These are phyloP conservation scores for Rosalia funebris DNA, from an alignment of 2,888 invertebrate species.

Conservation along the genomic window DNA sequence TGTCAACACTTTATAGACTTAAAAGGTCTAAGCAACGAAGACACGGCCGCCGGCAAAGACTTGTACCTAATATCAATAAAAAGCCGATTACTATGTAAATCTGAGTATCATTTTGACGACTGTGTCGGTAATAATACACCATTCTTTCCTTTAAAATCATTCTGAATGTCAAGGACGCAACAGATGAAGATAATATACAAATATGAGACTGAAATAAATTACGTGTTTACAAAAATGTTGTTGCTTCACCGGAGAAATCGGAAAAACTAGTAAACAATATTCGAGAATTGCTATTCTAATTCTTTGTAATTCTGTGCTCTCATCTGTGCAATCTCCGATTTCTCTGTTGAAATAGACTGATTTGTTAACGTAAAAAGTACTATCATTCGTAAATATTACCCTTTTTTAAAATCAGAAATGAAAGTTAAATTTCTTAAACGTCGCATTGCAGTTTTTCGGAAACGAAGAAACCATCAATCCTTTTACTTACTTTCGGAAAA, in stretches of 20 bases:
- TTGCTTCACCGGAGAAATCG: not conserved
- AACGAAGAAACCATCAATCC: not conserved
- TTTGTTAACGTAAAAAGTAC: not conserved
- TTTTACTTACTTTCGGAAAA: not conserved
- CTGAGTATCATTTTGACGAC: not conserved
- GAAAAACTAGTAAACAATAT: not conserved
- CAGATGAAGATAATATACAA: not conserved
- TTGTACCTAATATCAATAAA: constrained; percentile 12
- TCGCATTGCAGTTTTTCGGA: not conserved
- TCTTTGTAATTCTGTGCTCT: not conserved
- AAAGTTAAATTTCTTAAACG: not conserved
- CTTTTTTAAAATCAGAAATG: not conserved
- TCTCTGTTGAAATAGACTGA: not conserved
- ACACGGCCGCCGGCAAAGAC: not conserved
- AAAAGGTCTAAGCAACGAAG: not conserved
- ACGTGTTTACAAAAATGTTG: not conserved
- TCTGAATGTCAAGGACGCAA: constrained; percentile 20
- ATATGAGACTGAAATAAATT: not conserved
- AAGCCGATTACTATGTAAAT: constrained; percentile 22
- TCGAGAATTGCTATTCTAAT: not conserved
- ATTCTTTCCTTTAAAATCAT: not conserved
- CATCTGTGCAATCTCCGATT: not conserved
- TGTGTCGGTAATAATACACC: not conserved
- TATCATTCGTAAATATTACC: not conserved
- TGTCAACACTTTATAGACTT: too few species aligned